Base-by-base conservation (phyloP, 2,113 vertebrate genomes). In the Campylorhamphus procurvoides region DNA sequence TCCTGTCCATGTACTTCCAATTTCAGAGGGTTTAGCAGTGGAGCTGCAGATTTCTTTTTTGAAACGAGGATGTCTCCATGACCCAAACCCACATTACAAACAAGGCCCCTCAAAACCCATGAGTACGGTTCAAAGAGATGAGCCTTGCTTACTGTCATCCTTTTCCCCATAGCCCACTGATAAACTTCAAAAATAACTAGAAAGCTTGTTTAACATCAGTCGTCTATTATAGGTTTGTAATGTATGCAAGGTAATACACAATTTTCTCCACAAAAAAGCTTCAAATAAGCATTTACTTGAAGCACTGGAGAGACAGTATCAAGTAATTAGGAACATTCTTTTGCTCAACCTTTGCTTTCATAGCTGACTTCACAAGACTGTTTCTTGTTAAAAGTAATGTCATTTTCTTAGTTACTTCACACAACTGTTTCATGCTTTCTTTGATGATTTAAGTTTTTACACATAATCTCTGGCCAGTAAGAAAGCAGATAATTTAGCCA, bases 101-200 rank as follows among this genome's bases (percentile, higher is more conserved):
- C 47, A 82, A 89, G 56, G 40, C 40, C 50, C 72, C 49, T 84
- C 82, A 79, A 82, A 91, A 79, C 40, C 53, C 53, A 4, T 9
- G 25, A 76, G 37, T 69, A 55, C 63, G 69, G 67, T 85, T 94
- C 58, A 73, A 85, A 84, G 58, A 90, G 47, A 49, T 76, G 53
- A 91, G 67, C 23, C 62, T 69, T 72, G 49, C 58, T 80, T 46
- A 78, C 42, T 27, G n/a, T 49, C 62, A 72, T 59, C 5, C 33
- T 69, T 72, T 78, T 74, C 63, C 18, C 31, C 53, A 64, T 0
- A 79, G 58, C 35, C 71, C 31, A 35, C 66, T 72, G 62, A 66
- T 40, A 80, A 82, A 82, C 66, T 67, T 82, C 40, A 95, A 93
- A 95, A 85, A 62, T 62, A 94, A 69, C 62, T 50, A 90, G 52